Percentiles rank a stretch among this genome's conserved stretches.
phyloP scores from a whole-genome alignment of 1,140 invertebrate species.

The Drosophila leontia region DNA sequence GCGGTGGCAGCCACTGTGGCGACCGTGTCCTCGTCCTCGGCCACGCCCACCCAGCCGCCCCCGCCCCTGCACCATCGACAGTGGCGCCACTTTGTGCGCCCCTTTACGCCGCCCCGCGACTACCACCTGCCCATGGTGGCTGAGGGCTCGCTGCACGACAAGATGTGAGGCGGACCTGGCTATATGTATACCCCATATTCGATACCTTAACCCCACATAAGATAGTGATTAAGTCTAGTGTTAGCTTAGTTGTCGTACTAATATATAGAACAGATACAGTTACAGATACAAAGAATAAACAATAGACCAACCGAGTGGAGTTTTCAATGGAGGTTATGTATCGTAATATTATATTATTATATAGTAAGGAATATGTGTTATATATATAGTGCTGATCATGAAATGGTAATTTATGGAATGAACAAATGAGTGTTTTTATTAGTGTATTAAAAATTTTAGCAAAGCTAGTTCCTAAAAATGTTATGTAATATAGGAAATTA shows the following conservation, averaged over 20 bases:
- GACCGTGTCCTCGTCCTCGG: slow-evolving; percentile 48
- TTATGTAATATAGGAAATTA: not conserved
- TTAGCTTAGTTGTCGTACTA: slow-evolving; percentile 53
- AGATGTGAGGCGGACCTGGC: slow-evolving; percentile 46
- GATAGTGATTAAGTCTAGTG: slow-evolving; percentile 72
- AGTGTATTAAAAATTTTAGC: not conserved
- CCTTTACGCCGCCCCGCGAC: slow-evolving; percentile 82
- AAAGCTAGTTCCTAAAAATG: not conserved
- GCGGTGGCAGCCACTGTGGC: slow-evolving; percentile 87
- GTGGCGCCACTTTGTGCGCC: slow-evolving; percentile 84
- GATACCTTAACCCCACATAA: slow-evolving; percentile 44
- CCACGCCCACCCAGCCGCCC: slow-evolving; percentile 48
- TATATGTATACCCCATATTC: slow-evolving; percentile 1
- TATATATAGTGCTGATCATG: slow-evolving; percentile 37
- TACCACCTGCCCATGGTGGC: slow-evolving; percentile 71
- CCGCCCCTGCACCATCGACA: slow-evolving; percentile 66
- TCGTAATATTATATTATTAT: slow-evolving; percentile 2
- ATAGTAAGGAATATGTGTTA: not conserved
- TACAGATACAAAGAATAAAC: slow-evolving; percentile 60
- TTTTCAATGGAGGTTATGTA: slow-evolving; percentile 1
- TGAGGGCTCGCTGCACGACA: slow-evolving; percentile 62
- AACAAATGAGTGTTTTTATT: not conserved
- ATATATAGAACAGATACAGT: slow-evolving; percentile 49
- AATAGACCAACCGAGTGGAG: slow-evolving; percentile 35
- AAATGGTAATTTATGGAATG: slow-evolving; percentile 32